A percentile compares a stretch with the other conserved stretches of the same genome.
These are phyloP conservation scores for Tethea ocularis DNA, from an alignment of 2,888 invertebrate species.

Conservation along the genomic window DNA sequence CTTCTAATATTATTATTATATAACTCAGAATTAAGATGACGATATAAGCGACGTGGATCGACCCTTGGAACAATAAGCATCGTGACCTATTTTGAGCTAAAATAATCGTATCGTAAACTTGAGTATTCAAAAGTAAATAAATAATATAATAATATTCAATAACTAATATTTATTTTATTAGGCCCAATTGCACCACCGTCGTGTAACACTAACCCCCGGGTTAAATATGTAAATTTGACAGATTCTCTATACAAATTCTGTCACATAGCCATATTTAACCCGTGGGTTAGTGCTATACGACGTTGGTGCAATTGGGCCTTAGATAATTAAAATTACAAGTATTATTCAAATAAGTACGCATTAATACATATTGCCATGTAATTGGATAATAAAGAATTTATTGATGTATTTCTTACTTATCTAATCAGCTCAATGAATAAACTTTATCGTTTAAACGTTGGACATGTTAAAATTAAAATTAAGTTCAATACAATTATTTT, in stretches of 20 bases:
- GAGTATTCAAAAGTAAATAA: constrained; percentile 24
- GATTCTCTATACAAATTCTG: too few relatives aligned
- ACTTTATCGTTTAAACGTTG: constrained; percentile 9
- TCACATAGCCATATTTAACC: too few relatives aligned
- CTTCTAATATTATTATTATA: background rate
- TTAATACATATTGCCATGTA: constrained; percentile 49
- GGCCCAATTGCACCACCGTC: too few relatives aligned
- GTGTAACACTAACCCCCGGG: too few relatives aligned
- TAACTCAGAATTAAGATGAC: background rate
- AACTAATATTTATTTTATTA: constrained; percentile 40
- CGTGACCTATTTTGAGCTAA: background rate
- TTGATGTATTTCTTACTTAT: background rate
- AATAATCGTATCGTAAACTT: constrained; percentile 9
- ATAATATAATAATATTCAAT: constrained; percentile 28
- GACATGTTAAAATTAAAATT: constrained; percentile 6
- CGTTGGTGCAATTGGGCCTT: constrained; percentile 35
- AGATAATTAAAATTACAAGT: constrained; percentile 39
- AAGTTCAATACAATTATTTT: background rate
- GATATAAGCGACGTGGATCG: background rate
- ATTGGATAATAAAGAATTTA: constrained; percentile 14
- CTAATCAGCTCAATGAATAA: background rate
- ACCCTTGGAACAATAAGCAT: background rate
- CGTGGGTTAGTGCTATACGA: too few relatives aligned
- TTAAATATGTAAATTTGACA: too few relatives aligned
- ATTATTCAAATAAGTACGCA: constrained; percentile 53